phyloP scores from a whole-genome alignment of 2,888 invertebrate species.

The Agonopterix subpropinquella region DNA sequence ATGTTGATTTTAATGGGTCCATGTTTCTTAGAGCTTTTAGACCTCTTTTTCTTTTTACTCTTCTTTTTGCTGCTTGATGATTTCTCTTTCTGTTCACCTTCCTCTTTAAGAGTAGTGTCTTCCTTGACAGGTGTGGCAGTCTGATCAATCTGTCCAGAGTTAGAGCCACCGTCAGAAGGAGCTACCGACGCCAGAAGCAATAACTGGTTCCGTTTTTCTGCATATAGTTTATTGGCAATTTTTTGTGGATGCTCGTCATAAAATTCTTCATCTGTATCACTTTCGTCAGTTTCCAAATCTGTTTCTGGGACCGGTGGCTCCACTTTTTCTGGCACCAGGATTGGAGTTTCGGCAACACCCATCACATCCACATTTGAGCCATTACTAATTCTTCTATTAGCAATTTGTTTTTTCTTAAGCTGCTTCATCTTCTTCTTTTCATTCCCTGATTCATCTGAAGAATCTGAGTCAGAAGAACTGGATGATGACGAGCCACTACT shows the following conservation, averaged over 20 bases:
- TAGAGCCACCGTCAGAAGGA: conserved; percentile 74
- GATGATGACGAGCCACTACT: conserved; percentile 82
- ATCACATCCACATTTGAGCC: conserved; percentile 74
- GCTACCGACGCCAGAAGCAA: conserved; percentile 78
- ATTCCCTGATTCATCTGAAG: conserved; percentile 55
- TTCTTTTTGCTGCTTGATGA: conserved; percentile 78
- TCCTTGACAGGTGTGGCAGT: conserved; percentile 76
- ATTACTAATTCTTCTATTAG: conserved; percentile 54
- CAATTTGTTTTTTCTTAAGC: conserved; percentile 41
- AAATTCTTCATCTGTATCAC: conserved; percentile 91
- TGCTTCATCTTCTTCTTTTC: conserved; percentile 64
- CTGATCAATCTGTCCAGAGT: conserved; percentile 78
- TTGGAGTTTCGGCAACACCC: conserved; percentile 65
- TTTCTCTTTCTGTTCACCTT: conserved; percentile 73
- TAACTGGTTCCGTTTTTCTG: conserved; percentile 84
- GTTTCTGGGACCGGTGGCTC: conserved; percentile 84
- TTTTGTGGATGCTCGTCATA: conserved; percentile 89
- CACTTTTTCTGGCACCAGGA: conserved; percentile 61
- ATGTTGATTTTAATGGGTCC: conserved; percentile 77
- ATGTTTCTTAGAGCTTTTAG: conserved; percentile 58
- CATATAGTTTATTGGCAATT: conserved; percentile 81
- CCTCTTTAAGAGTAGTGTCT: conserved; percentile 66
- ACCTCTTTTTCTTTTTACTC: conserved; percentile 79
- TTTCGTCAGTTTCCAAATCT: conserved; percentile 89
- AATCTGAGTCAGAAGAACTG: conserved; percentile 71